A percentile compares a stretch with the other conserved stretches of the same genome.
These are phyloP conservation scores for Priocnemis perturbator DNA, from an alignment of 2,888 invertebrate genomes.

Conservation along the genomic window DNA sequence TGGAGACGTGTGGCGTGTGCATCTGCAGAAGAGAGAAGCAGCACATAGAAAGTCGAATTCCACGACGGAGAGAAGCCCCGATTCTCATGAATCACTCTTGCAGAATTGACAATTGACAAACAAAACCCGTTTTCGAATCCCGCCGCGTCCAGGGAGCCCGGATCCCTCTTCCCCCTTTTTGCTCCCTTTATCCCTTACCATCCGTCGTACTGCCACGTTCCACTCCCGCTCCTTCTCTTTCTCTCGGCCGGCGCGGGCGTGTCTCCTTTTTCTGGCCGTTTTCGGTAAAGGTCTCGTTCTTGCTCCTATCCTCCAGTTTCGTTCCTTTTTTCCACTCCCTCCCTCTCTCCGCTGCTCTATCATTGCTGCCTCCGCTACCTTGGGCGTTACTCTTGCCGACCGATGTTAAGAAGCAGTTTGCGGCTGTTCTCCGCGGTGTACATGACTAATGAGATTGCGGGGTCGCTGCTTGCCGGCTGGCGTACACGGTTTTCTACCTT, in stretches of 20 bases:
- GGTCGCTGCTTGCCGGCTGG: neutral
- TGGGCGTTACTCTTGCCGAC: neutral
- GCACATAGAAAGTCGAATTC: conserved; percentile 12
- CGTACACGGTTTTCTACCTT: neutral
- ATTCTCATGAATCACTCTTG: conserved; percentile 47
- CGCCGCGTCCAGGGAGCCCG: conserved; percentile 21
- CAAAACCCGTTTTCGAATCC: conserved; percentile 43
- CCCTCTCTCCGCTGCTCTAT: neutral
- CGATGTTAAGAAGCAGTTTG: neutral
- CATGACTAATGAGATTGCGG: conserved; percentile 10
- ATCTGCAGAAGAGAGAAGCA: no score
- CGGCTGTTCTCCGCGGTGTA: conserved; percentile 6
- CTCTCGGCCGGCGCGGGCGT: no score
- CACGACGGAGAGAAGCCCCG: conserved; percentile 4
- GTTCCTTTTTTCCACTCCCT: neutral
- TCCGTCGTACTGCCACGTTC: no score
- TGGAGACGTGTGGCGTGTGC: no score
- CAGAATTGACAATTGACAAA: conserved; percentile 52
- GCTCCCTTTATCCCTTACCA: neutral
- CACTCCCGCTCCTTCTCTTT: no score
- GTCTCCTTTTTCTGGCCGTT: no score
- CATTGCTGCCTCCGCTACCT: neutral
- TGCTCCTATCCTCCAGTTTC: conserved; percentile 1
- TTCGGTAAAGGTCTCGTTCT: no score
- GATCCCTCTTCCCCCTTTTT: conserved; percentile 19